Evolutionary conservation across 2,113 vertebrate species (phyloP).

Genomic region (Hylia prasina): DNA sequence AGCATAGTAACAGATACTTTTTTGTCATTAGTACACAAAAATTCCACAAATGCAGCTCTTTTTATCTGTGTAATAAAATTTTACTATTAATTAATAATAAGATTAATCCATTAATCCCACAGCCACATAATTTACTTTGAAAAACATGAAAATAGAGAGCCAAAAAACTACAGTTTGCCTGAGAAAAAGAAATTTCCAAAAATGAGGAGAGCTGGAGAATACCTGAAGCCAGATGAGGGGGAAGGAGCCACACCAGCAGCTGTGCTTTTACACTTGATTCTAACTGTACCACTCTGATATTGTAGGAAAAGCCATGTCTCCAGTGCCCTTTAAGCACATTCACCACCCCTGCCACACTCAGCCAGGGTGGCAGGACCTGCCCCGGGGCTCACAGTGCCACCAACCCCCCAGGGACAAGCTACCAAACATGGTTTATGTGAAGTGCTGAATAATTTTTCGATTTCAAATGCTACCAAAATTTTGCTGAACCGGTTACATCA

Average conservation of each 20-base stretch:
- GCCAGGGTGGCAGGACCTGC: not conserved
- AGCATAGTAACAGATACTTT: not conserved
- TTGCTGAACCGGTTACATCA: not conserved
- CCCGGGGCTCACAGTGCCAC: rapidly evolving
- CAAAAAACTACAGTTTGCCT: not conserved
- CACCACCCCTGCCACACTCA: not conserved
- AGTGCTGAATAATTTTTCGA: not conserved
- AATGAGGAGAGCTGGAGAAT: not conserved
- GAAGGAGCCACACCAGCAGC: not conserved
- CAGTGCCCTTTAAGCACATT: rapidly evolving
- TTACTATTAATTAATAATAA: not conserved
- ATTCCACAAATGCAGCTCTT: not conserved
- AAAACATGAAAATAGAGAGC: not conserved
- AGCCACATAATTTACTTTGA: not conserved
- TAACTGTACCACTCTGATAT: rapidly evolving
- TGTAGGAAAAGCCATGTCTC: not conserved
- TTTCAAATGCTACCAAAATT: not conserved
- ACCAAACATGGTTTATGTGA: not conserved
- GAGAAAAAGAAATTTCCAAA: not conserved
- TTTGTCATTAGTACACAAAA: not conserved
- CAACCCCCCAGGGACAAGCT: not conserved
- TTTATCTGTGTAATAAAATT: not conserved
- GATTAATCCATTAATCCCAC: not conserved
- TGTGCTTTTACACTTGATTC: not conserved
- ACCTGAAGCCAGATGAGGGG: not conserved